Percentiles rank a stretch among this genome's conserved stretches.
These are phyloP conservation scores for Nephrocerus scutellatus DNA, from an alignment of 2,888 invertebrate species.

Conservation along the genomic window DNA sequence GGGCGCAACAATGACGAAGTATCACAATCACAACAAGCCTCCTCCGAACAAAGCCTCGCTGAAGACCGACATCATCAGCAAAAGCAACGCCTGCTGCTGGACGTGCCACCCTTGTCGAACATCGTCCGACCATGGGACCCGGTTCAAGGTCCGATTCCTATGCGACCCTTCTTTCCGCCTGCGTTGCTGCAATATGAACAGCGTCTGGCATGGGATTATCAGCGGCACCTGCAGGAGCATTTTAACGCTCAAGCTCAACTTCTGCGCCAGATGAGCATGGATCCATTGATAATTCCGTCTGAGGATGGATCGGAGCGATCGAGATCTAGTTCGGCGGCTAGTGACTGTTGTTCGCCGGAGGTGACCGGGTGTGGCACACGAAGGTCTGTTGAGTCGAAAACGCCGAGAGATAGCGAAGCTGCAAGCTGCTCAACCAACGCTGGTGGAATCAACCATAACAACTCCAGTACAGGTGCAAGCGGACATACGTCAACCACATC, in stretches of 20 bases:
- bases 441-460: slow-evolving; percentile 1
- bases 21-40: slow-evolving; percentile 14
- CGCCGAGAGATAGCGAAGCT: slow-evolving; percentile 14
- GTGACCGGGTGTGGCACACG: slow-evolving; percentile 46
- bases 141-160: slow-evolving; percentile 50
- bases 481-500: slow-evolving; percentile 4
- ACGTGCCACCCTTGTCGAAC: slow-evolving; percentile 13
- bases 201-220: slow-evolving; percentile 54
- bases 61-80: slow-evolving; percentile 9
- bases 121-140: slow-evolving; percentile 83
- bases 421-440: slow-evolving; percentile 11
- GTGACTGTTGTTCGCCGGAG: slow-evolving; percentile 67
- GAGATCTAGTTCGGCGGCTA: slow-evolving; percentile 63
- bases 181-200: slow-evolving; percentile 61
- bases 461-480: slow-evolving; percentile 6
- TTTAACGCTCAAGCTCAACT: slow-evolving; percentile 51
- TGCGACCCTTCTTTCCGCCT: slow-evolving; percentile 46
- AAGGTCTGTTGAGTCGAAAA: slow-evolving; percentile 29
- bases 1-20: slow-evolving; percentile 54
- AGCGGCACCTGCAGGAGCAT: slow-evolving; percentile 51
- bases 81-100: slow-evolving; percentile 4
- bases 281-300: slow-evolving; percentile 44
- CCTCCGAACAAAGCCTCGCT: slow-evolving; percentile 11
- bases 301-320: slow-evolving; percentile 66
- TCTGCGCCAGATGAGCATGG: slow-evolving; percentile 50